phyloP scores from a whole-genome alignment of 2,113 vertebrate species.

The Tinamus guttatus region DNA sequence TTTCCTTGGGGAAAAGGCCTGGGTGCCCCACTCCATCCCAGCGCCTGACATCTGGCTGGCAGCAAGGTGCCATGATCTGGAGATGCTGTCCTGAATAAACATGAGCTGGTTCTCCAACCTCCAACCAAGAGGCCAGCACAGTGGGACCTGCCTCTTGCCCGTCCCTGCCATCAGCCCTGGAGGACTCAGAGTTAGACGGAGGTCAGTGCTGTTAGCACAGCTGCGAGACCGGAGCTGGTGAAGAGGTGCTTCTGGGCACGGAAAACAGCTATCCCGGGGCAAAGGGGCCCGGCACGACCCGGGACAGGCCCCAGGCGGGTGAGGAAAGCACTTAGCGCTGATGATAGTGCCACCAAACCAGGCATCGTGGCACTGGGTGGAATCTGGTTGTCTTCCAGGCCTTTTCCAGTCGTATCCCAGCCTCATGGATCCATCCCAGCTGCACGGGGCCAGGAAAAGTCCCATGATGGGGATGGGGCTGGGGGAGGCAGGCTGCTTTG shows the following conservation, averaged over 20 bases:
- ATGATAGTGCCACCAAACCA: not conserved
- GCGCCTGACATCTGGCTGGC: too few relatives aligned
- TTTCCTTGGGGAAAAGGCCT: too few relatives aligned
- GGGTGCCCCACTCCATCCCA: too few relatives aligned
- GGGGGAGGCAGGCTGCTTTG: not conserved
- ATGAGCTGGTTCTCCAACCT: not conserved
- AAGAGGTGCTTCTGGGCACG: constrained; percentile 24
- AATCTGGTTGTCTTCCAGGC: not conserved
- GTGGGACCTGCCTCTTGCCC: too few relatives aligned
- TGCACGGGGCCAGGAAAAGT: not conserved
- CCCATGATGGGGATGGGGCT: not conserved
- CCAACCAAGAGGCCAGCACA: not conserved
- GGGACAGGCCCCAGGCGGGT: not conserved
- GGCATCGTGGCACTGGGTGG: not conserved
- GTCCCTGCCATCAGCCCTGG: not conserved
- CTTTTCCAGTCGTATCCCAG: not conserved
- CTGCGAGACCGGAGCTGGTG: not conserved
- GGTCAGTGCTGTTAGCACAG: not conserved
- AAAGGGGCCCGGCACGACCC: fast-evolving
- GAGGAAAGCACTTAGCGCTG: not conserved
- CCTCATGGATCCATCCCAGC: fast-evolving
- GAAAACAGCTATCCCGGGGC: not conserved
- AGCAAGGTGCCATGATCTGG: too few relatives aligned
- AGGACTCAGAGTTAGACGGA: not conserved
- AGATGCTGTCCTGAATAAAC: too few relatives aligned